Evolutionary conservation across 1,140 invertebrate species (phyloP), one percentile per base, ranked within the genome.

Genomic region (Pararge aegeria): DNA sequence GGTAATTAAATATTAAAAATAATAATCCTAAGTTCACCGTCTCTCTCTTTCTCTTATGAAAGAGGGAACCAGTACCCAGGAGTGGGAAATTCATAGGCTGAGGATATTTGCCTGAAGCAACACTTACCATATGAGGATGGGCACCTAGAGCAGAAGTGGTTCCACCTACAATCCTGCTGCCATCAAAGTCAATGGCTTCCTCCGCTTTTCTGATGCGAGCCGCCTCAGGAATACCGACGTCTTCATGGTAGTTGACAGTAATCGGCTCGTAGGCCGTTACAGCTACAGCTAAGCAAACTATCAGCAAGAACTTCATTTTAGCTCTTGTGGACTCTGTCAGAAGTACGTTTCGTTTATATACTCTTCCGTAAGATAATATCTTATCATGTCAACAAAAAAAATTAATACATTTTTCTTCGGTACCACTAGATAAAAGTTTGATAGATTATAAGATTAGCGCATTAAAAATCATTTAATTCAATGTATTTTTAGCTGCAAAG

Each of bases 161-260:
- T 12, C 75, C 75, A 0, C 75, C 71, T 5, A 67, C 64, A 46
- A 78, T 76, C 40, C 76, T 70, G 46, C 51, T 46, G 19, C 71
- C 71, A 21, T 73, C 71, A 24, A 76, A 70, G 29, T 69, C 68
- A 1, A 53, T 46, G 1, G 75, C 69, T 15, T 61, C 59, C 16
- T 69, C 68, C 6, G 57, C 52, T 2, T 19, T 29, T 30, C 55
- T 62, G 29, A 79, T 63, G 6, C 56, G 56, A 6, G 40, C 59
- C 0, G 68, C 69, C n/a, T 64, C 49, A 0, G 54, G 48, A 7
- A 79, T 67, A 21, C 76, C 76, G 1, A 68, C 44, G 0, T 40
- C 42, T n/a, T 68, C 64, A 51, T 79, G 76, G 59, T 79, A 79
- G 50, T 66, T 50, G 18, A 42, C 38, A 2, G 42, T 18, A 10